Percentiles rank a stretch among this genome's conserved stretches.
Conservation (phyloP, 2,113 vertebrate genomes). For the Thamnophis sirtalis region DNA sequence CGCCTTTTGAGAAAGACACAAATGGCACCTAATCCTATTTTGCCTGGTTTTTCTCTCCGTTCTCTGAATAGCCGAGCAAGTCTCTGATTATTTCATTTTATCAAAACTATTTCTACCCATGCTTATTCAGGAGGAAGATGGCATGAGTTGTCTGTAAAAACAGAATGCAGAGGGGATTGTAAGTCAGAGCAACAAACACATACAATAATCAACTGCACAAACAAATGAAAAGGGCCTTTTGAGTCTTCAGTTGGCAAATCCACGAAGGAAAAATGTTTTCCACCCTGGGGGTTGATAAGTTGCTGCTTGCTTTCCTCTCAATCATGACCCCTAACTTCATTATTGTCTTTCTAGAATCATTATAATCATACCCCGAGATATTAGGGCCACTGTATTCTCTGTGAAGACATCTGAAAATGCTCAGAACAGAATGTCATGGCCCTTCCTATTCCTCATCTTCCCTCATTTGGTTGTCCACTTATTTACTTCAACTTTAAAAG, state of each 20-base stretch:
- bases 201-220: constrained; percentile 8
- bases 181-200: not conserved
- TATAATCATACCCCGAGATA: constrained; percentile 30
- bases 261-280: constrained; percentile 24
- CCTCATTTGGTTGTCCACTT: constrained; percentile 30
- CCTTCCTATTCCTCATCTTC: constrained; percentile 4
- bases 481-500: constrained; percentile 42
- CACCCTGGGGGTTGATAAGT: not conserved
- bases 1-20: constrained; percentile 20
- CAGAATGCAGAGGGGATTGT: not conserved
- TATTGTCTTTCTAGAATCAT: not conserved
- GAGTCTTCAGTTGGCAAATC: constrained; percentile 20
- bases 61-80: not conserved
- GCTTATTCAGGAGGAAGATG: not conserved
- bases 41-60: not conserved
- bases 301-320: constrained; percentile 12
- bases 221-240: not conserved
- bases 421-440: constrained; percentile 18
- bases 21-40: constrained; percentile 20
- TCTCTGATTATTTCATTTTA: not conserved
- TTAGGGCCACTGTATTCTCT: constrained; percentile 4
- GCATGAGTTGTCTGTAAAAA: not conserved
- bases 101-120: not conserved
- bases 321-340: not conserved
- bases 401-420: constrained; percentile 10